phyloP scores from a whole-genome alignment of 2,888 invertebrate species.

The Agrochola litura region DNA sequence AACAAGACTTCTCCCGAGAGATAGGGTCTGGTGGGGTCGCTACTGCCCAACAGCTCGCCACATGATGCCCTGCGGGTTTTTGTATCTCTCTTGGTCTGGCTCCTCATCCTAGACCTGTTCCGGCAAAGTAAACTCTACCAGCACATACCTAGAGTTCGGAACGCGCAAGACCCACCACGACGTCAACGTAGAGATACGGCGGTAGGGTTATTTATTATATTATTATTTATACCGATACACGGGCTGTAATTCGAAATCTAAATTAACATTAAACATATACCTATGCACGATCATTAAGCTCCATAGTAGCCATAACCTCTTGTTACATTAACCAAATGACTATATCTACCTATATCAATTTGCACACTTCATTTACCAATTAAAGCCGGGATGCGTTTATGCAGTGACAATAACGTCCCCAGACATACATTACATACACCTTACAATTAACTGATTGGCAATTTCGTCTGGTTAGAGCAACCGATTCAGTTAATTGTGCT shows the following conservation, averaged over 20 bases:
- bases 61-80: too few relatives aligned
- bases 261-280: conserved; percentile 15
- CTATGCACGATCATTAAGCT: not conserved
- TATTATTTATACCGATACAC: not conserved
- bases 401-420: conserved; percentile 52
- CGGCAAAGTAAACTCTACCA: too few relatives aligned
- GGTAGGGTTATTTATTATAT: too few relatives aligned
- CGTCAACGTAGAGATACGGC: too few relatives aligned
- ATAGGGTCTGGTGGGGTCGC: too few relatives aligned
- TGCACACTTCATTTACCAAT: conserved; percentile 63
- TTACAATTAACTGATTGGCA: conserved; percentile 85
- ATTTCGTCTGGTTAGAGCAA: conserved; percentile 78
- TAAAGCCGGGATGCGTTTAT: conserved; percentile 57
- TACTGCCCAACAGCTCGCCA: too few relatives aligned
- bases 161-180: too few relatives aligned
- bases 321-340: not conserved
- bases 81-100: too few relatives aligned
- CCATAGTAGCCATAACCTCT: conserved; percentile 16
- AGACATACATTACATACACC: conserved; percentile 58
- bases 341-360: conserved; percentile 40
- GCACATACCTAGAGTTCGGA: too few relatives aligned
- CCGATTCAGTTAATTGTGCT: conserved; percentile 81
- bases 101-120: too few relatives aligned
- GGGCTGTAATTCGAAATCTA: not conserved
- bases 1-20: too few relatives aligned